Evolutionary conservation across 2,113 vertebrate species (phyloP).

Genomic region (Protomyctophum bolini): DNA sequence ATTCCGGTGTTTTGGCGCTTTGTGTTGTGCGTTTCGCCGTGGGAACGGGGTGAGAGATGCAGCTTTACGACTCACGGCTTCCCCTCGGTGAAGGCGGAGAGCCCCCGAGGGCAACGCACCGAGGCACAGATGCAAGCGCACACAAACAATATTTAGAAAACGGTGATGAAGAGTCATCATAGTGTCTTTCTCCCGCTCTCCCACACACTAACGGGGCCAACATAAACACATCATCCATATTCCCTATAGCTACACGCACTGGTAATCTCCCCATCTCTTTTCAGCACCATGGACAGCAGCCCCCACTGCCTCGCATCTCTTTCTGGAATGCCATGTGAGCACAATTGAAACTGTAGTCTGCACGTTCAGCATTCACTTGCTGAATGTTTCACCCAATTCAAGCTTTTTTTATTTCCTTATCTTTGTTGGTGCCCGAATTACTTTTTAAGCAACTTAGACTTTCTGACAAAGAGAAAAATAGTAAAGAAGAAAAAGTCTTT

Average conservation of each 20-base stretch:
- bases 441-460: too few relatives aligned
- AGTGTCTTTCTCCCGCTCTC: not conserved
- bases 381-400: too few relatives aligned
- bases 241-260: not conserved
- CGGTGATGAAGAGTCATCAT: not conserved
- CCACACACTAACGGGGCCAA: not conserved
- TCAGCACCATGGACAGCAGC: constrained; percentile 48
- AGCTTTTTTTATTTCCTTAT: too few relatives aligned
- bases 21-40: constrained; percentile 47
- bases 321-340: not conserved
- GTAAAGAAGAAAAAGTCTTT: too few relatives aligned
- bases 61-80: constrained; percentile 58
- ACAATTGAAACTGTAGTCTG: constrained; percentile 4
- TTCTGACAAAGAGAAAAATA: too few relatives aligned
- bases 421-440: too few relatives aligned
- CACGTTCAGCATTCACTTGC: too few relatives aligned
- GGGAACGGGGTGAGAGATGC: constrained; percentile 43
- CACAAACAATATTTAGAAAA: constrained; percentile 37
- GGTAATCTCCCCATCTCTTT: constrained; percentile 15
- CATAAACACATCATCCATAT: not conserved
- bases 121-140: not conserved
- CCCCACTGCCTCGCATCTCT: not conserved
- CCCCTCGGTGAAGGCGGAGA: constrained; percentile 62
- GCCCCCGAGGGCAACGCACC: constrained; percentile 53
- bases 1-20: constrained; percentile 48